phyloP scores from a whole-genome alignment of 2,888 invertebrate genomes.

The Ophioninae sp. region DNA sequence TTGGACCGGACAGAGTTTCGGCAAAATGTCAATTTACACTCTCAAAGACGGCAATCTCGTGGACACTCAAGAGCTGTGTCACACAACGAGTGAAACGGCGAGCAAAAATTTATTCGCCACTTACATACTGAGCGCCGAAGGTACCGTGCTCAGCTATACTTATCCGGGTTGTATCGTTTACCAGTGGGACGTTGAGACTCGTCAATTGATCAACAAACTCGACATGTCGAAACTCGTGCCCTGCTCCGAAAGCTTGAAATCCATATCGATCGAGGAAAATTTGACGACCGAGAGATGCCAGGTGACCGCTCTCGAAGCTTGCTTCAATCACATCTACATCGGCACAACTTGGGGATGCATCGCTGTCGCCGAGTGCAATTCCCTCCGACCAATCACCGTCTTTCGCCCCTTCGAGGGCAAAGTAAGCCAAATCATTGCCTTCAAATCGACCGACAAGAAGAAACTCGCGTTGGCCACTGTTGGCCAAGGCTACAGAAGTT shows the following conservation, averaged over 20 bases:
- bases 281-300: constrained; percentile 90
- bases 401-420: constrained; percentile 95
- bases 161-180: constrained; percentile 94
- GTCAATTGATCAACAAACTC: constrained; percentile 88
- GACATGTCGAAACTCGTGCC: constrained; percentile 96
- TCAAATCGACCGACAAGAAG: constrained; percentile 80
- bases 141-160: constrained; percentile 89
- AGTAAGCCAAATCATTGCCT: constrained; percentile 82
- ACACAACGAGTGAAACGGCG: constrained; percentile 83
- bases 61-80: constrained; percentile 86
- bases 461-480: constrained; percentile 87
- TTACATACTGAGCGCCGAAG: constrained; percentile 85
- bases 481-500: constrained; percentile 92
- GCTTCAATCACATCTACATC: constrained; percentile 87
- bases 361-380: constrained; percentile 91
- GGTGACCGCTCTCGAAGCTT: constrained; percentile 82
- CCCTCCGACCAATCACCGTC: constrained; percentile 93
- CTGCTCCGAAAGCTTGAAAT: constrained; percentile 94
- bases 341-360: constrained; percentile 98
- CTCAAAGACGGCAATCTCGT: constrained; percentile 83
- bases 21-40: constrained; percentile 90
- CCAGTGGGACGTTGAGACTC: constrained; percentile 89
- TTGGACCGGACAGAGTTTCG: constrained; percentile 94
- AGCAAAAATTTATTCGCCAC: constrained; percentile 86
- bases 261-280: constrained; percentile 94